Conservation (phyloP, 2,888 invertebrate genomes). For the Leptarthrus brevirostris region DNA sequence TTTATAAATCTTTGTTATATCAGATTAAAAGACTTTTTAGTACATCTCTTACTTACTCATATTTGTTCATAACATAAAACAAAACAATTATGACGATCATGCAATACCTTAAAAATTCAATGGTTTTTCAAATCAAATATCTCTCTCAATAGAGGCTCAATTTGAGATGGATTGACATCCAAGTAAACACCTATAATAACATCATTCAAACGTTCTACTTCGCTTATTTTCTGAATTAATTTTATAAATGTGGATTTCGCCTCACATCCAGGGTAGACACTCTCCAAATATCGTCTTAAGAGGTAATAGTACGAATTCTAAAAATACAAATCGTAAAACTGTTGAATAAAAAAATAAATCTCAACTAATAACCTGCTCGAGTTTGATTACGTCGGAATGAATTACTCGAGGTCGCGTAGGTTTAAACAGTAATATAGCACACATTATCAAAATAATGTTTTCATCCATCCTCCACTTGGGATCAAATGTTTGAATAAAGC, state of each 20-base stretch:
- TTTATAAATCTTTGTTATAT: neutral
- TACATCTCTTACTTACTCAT: neutral
- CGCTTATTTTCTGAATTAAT: slow-evolving; percentile 90
- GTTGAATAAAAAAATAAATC: slow-evolving; percentile 25
- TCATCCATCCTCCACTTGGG: slow-evolving; percentile 87
- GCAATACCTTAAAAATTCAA: slow-evolving; percentile 55
- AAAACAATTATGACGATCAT: no score
- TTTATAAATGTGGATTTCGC: slow-evolving; percentile 88
- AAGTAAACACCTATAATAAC: slow-evolving; percentile 92
- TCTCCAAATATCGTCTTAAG: slow-evolving; percentile 84
- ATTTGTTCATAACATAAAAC: no score
- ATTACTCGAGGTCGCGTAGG: slow-evolving; percentile 84
- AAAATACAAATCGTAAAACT: slow-evolving; percentile 57
- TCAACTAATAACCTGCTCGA: slow-evolving; percentile 88
- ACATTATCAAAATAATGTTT: slow-evolving; percentile 89
- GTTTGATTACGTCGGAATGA: slow-evolving; percentile 84
- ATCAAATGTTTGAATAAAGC: slow-evolving; percentile 87
- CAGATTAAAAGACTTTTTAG: neutral
- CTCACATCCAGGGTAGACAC: slow-evolving; percentile 85
- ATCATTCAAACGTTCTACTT: slow-evolving; percentile 88
- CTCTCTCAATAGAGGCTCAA: slow-evolving; percentile 93
- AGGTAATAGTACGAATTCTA: slow-evolving; percentile 92
- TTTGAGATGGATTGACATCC: slow-evolving; percentile 90
- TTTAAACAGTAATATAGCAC: slow-evolving; percentile 90
- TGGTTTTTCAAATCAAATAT: slow-evolving; percentile 90